Evolutionary conservation across 2,797 vertebrate genomes (phyloP).

Genomic region (Tiaroga cobitis): DNA sequence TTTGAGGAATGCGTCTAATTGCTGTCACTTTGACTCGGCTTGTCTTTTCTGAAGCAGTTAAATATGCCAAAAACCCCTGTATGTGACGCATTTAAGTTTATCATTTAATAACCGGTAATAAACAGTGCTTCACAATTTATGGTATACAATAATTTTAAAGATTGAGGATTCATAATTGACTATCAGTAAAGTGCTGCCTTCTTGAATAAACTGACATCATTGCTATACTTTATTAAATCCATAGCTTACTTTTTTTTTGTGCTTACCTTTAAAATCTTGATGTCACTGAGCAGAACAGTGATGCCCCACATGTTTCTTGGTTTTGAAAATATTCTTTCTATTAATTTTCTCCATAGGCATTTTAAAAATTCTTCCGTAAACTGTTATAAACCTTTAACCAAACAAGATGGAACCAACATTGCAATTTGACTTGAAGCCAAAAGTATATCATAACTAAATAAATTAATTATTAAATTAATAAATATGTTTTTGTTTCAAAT

Average conservation of each 20-base stretch:
- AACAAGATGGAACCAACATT: neutral
- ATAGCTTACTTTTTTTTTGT: neutral
- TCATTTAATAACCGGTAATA: slow-evolving; percentile 20
- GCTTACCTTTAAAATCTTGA: neutral
- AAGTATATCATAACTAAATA: neutral
- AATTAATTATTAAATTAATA: neutral
- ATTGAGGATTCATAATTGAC: slow-evolving; percentile 19
- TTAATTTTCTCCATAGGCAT: neutral
- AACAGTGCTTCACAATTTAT: neutral
- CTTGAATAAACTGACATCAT: slow-evolving; percentile 37
- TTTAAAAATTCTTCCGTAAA: neutral
- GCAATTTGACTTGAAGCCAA: neutral
- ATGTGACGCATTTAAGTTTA: slow-evolving; percentile 24
- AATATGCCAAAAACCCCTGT: slow-evolving; percentile 29
- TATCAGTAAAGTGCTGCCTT: slow-evolving; percentile 9
- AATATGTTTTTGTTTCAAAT: neutral
- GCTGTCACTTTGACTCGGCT: slow-evolving; percentile 57
- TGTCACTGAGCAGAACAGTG: neutral
- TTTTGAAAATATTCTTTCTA: neutral
- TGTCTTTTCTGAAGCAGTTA: slow-evolving; percentile 52
- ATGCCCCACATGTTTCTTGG: neutral
- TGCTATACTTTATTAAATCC: neutral
- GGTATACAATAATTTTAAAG: neutral
- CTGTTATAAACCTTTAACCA: neutral
- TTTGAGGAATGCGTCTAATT: slow-evolving; percentile 61